Evolutionary conservation across 2,797 vertebrate genomes (phyloP).

Genomic region (Nyctalus aviator): DNA sequence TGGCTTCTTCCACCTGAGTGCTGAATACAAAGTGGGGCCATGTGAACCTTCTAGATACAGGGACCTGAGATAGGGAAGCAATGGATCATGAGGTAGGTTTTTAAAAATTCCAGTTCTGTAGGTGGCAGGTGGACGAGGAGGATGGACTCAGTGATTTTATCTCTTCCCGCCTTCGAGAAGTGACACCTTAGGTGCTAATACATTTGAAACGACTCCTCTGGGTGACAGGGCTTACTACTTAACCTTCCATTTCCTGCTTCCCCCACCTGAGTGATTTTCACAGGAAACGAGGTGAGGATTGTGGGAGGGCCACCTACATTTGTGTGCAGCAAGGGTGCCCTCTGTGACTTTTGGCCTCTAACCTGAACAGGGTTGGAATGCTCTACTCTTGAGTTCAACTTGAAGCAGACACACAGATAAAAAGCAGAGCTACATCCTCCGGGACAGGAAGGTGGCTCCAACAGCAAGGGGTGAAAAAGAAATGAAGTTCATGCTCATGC

Average conservation of each 20-base stretch:
- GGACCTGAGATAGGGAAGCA: background rate
- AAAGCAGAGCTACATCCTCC: background rate
- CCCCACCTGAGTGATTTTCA: background rate
- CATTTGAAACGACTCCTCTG: background rate
- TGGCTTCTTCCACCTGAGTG: background rate
- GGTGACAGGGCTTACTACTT: background rate
- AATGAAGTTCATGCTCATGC: background rate
- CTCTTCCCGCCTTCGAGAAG: conserved; percentile 26
- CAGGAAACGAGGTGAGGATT: background rate
- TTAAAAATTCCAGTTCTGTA: background rate
- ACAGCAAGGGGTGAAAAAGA: background rate
- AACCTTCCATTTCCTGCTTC: background rate
- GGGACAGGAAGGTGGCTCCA: background rate
- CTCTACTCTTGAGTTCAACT: background rate
- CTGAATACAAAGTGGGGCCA: background rate
- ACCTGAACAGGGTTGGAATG: background rate
- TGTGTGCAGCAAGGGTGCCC: background rate
- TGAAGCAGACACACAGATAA: background rate
- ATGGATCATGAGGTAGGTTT: background rate
- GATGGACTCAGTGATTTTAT: background rate
- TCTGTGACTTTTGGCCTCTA: background rate
- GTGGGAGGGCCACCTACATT: background rate
- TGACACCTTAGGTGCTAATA: background rate
- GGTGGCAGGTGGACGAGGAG: background rate
- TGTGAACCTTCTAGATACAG: background rate